Percentiles rank a stretch among this genome's conserved stretches.
phyloP scores from a whole-genome alignment of 2,113 vertebrate species.

The Uropsilus gracilis region DNA sequence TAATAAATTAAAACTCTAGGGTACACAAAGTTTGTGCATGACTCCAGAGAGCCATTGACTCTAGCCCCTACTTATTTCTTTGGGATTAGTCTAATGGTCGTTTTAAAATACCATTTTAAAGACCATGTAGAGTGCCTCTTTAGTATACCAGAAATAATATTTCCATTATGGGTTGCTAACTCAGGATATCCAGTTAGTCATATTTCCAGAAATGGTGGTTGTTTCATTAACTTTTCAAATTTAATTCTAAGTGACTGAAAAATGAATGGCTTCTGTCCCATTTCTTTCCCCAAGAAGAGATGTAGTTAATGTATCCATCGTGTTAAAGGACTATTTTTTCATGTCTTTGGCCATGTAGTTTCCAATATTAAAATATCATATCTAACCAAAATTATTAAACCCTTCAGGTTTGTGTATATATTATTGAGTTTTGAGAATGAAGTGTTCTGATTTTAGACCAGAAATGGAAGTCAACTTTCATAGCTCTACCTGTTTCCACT shows the following conservation, averaged over 20 bases:
- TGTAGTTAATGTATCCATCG: background rate
- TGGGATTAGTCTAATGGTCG: background rate
- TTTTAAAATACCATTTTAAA: too few relatives aligned
- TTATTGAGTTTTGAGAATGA: background rate
- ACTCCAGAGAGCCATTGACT: background rate
- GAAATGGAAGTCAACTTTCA: background rate
- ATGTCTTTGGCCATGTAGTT: background rate
- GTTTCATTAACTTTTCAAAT: background rate
- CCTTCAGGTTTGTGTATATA: background rate
- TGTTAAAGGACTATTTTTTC: background rate
- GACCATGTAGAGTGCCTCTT: too few relatives aligned
- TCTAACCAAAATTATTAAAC: background rate
- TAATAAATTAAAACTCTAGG: background rate
- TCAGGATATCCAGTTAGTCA: background rate
- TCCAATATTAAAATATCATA: background rate
- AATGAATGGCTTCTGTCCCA: background rate
- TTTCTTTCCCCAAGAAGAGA: background rate
- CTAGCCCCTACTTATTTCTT: background rate
- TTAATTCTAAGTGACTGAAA: background rate
- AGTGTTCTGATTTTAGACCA: background rate
- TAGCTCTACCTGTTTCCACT: background rate
- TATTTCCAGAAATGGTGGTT: conserved; percentile 13
- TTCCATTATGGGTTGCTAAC: background rate
- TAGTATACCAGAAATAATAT: background rate
- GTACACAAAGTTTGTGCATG: background rate